These are phyloP conservation scores for Garra rufa DNA, from an alignment of 2,113 vertebrate genomes.

Conservation along the genomic window DNA sequence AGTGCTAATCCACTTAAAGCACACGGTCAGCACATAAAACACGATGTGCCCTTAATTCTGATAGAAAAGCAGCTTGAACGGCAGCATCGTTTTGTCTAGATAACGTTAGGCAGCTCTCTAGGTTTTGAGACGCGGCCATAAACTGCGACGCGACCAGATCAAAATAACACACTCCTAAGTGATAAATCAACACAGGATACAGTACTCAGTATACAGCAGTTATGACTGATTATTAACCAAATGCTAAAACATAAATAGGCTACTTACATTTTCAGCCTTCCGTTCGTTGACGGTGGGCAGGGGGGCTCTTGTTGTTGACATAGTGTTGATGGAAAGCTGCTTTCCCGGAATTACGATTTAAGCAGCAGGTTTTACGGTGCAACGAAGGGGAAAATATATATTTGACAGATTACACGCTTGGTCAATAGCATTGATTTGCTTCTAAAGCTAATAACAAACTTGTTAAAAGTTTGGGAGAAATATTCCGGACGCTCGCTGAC, in stretches of 20 bases:
- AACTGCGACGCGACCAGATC: neutral
- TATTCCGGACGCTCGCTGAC: neutral
- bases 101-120: neutral
- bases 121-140: neutral
- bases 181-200: neutral
- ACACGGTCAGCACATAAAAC: conserved; percentile 35
- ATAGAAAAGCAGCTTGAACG: neutral
- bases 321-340: conserved; percentile 17
- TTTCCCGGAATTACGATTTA: neutral
- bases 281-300: conserved; percentile 94
- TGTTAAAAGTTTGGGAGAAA: conserved; percentile 44
- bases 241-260: neutral
- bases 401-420: neutral
- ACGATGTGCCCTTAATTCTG: neutral
- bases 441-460: conserved; percentile 29
- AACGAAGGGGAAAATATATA: neutral
- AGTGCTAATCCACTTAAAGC: conserved; percentile 46
- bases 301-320: conserved; percentile 93
- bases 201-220: neutral
- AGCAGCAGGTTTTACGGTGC: neutral
- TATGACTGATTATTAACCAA: neutral
- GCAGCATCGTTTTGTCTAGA: neutral
- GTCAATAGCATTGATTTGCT: neutral
- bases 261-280: conserved; percentile 93
- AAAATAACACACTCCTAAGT: neutral